Conservation (phyloP, 1,140 invertebrate species). For the Camponotus floridanus region DNA sequence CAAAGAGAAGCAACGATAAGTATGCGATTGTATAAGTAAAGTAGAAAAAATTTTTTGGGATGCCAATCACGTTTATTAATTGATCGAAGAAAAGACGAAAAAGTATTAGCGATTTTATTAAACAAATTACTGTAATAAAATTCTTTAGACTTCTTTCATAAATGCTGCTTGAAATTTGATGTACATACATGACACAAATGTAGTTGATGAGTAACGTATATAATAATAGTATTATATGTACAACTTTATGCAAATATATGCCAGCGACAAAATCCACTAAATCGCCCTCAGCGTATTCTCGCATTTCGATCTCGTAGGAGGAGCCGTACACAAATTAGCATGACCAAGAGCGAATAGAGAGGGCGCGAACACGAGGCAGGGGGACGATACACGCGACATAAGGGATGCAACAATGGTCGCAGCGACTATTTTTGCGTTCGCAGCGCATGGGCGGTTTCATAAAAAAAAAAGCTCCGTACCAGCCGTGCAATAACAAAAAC, state of each 20-base stretch:
- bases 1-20: not conserved
- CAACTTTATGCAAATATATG: not conserved
- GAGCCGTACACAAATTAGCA: conserved; percentile 64
- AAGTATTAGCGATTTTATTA: not conserved
- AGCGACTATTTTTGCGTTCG: conserved; percentile 36
- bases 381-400: conserved; percentile 66
- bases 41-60: not conserved
- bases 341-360: conserved; percentile 48
- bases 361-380: conserved; percentile 3
- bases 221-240: not conserved
- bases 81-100: not conserved
- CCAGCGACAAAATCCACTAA: conserved; percentile 29
- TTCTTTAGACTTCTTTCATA: not conserved
- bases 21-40: not conserved
- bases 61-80: not conserved
- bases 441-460: conserved; percentile 25
- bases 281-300: conserved; percentile 49
- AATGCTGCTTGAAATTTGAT: not conserved
- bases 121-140: not conserved
- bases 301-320: conserved; percentile 28
- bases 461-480: conserved; percentile 39
- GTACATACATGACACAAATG: not conserved
- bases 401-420: conserved; percentile 62
- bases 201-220: not conserved
- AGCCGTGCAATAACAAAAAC: conserved; percentile 10